Conservation (phyloP, 2,888 invertebrate genomes). For the Morpho deidamia region DNA sequence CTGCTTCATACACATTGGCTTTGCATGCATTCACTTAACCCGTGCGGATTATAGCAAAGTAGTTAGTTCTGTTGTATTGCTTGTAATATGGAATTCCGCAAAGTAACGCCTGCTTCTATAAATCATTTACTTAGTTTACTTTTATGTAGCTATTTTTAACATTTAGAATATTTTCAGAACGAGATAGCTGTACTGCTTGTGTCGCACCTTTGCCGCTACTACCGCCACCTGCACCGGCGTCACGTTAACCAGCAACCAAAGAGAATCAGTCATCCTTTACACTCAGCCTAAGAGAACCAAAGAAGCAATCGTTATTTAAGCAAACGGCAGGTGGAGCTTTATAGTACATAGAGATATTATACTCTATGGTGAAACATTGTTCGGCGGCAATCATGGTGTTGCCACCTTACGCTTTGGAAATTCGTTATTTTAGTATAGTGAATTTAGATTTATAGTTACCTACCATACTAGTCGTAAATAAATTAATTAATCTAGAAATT, state of each 20-base stretch:
- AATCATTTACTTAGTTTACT: too few species aligned
- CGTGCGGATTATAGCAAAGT: too few species aligned
- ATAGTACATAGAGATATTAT: not conserved
- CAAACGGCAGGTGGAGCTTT: conserved; percentile 19
- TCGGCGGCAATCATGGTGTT: conserved; percentile 5
- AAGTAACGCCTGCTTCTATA: too few species aligned
- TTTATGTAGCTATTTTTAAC: not conserved
- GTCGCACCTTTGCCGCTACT: conserved; percentile 61
- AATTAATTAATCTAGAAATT: conserved; percentile 19
- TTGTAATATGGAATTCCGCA: too few species aligned
- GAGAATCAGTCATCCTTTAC: too few species aligned
- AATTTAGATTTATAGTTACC: not conserved
- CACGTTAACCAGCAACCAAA: conserved; percentile 42
- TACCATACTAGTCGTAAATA: conserved; percentile 13
- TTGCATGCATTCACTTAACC: too few species aligned
- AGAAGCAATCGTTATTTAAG: conserved; percentile 15
- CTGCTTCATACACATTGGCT: too few species aligned
- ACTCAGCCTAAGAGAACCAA: conserved; percentile 5
- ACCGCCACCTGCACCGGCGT: conserved; percentile 58
- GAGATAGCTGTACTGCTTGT: conserved; percentile 64
- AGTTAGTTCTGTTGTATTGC: too few species aligned
- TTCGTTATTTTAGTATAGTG: not conserved
- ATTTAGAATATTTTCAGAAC: conserved; percentile 40
- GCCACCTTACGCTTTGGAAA: conserved; percentile 7
- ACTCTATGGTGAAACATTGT: not conserved